phyloP scores from a whole-genome alignment of 2,113 vertebrate species.

The Meriones unguiculatus region DNA sequence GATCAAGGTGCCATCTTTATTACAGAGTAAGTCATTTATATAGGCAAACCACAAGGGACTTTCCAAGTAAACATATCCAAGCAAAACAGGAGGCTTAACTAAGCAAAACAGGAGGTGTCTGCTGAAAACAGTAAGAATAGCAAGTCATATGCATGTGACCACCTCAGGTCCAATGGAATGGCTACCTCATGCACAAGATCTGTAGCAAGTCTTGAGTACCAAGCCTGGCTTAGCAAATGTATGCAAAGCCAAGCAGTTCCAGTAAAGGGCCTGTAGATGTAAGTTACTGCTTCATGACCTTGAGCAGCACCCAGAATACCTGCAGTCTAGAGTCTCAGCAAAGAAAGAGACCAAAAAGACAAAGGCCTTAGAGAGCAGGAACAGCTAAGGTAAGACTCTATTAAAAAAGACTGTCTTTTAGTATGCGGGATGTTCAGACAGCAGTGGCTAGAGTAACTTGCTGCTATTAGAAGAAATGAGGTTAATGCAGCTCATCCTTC shows the following conservation, averaged over 20 bases:
- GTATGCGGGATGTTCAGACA: neutral
- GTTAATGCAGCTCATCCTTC: constrained; percentile 11
- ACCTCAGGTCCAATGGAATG: too few species aligned
- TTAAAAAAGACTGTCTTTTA: neutral
- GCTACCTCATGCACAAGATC: neutral
- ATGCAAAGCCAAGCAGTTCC: neutral
- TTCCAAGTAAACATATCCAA: too few species aligned
- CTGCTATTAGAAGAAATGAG: neutral
- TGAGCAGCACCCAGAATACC: neutral
- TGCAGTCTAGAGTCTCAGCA: neutral
- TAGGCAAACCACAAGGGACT: too few species aligned
- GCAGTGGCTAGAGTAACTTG: neutral
- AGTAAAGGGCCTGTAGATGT: neutral
- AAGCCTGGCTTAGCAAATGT: neutral
- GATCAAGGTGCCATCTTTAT: too few species aligned
- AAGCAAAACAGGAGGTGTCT: too few species aligned
- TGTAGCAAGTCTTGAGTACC: neutral
- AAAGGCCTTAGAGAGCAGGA: neutral
- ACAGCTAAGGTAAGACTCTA: neutral
- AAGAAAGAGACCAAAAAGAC: neutral
- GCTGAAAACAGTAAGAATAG: too few species aligned
- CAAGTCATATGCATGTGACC: too few species aligned
- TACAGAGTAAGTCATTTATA: too few species aligned
- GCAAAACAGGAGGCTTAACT: too few species aligned
- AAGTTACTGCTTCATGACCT: neutral